Conservation (phyloP, 1,140 invertebrate species). For the Mamestra configurata region DNA sequence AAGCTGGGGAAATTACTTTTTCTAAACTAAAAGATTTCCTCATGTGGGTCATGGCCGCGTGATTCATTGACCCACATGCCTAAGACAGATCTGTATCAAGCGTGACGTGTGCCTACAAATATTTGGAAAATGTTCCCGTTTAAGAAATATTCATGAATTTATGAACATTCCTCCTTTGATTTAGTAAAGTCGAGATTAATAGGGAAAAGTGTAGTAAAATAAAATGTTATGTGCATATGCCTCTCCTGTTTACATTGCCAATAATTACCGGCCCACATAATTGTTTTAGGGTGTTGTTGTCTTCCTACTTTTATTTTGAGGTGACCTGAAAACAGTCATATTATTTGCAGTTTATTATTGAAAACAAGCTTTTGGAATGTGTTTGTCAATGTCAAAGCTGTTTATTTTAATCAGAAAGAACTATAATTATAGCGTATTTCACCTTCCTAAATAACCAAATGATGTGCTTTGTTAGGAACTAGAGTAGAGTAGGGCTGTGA, state of each 20-base stretch:
- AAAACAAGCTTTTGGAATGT: conserved; percentile 4
- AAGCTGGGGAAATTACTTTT: conserved; percentile 14
- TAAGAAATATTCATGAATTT: conserved; percentile 19
- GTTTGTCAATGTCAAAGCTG: neutral
- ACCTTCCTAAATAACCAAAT: too few species aligned
- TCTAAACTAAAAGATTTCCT: neutral
- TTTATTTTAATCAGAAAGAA: neutral
- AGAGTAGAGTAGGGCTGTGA: too few species aligned
- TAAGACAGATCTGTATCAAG: conserved; percentile 5
- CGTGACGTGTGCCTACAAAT: conserved; percentile 8
- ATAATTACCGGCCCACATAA: conserved; percentile 36
- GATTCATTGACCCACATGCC: conserved; percentile 27
- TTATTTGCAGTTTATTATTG: conserved; percentile 2
- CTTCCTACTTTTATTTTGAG: conserved; percentile 39
- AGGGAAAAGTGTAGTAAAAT: conserved; percentile 15
- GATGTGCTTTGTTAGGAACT: too few species aligned
- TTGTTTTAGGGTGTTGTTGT: conserved; percentile 27
- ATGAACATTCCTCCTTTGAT: conserved; percentile 29
- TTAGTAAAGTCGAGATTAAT: conserved; percentile 16
- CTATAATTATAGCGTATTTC: too few species aligned
- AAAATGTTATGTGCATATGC: neutral
- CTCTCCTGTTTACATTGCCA: conserved; percentile 19
- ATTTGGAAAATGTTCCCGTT: conserved; percentile 40
- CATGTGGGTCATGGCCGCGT: conserved; percentile 25
- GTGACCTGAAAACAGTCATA: neutral